Percentiles rank a stretch among this genome's conserved stretches.
These are phyloP conservation scores for Pecten maximus DNA, from an alignment of 2,888 invertebrate species.

Conservation along the genomic window DNA sequence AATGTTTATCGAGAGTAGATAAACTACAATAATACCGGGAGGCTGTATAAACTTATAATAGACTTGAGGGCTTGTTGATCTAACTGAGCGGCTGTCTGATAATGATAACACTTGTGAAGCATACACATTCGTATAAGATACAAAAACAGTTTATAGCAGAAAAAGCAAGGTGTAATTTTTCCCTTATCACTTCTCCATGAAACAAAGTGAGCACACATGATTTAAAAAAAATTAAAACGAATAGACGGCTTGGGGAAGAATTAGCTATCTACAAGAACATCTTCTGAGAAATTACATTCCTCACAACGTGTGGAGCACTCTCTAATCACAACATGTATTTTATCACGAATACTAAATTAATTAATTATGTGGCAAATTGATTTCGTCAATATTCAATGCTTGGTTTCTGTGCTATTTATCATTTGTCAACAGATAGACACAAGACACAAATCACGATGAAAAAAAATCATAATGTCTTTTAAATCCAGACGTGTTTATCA, in stretches of 20 bases:
- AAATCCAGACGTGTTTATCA: too few species aligned
- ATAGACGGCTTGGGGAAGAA: neutral
- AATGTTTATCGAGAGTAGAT: neutral
- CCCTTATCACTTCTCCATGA: neutral
- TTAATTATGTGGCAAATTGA: too few species aligned
- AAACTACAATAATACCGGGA: neutral
- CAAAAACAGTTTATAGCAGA: neutral
- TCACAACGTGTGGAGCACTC: too few species aligned
- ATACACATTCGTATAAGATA: neutral
- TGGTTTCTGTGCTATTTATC: too few species aligned
- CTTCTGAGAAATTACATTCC: neutral
- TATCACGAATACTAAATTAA: too few species aligned
- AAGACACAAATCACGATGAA: too few species aligned
- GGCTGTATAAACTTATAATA: conserved; percentile 17
- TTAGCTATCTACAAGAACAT: neutral
- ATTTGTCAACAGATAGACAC: too few species aligned
- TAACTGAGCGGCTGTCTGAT: neutral
- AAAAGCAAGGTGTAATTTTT: neutral
- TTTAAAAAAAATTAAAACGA: neutral
- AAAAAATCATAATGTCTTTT: too few species aligned
- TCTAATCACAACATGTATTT: too few species aligned
- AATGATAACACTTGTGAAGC: neutral
- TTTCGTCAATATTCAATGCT: too few species aligned
- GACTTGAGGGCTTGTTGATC: neutral
- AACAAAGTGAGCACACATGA: neutral